phyloP scores from a whole-genome alignment of 2,113 vertebrate species.

The Drymodes brunneopygia region DNA sequence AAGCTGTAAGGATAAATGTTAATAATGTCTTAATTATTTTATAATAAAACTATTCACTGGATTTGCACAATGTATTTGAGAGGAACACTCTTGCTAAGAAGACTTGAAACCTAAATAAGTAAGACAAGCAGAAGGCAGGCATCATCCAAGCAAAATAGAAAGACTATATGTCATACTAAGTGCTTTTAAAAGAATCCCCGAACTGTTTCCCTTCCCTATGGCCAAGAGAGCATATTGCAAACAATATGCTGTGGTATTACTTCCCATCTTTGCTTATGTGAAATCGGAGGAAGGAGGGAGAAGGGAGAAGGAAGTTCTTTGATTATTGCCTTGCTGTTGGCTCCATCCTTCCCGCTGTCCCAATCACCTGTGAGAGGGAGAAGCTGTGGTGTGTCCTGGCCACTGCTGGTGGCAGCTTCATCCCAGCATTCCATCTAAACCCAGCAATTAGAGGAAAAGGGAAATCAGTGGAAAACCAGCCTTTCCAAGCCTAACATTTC shows the following conservation, averaged over 20 bases:
- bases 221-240: slow-evolving; percentile 58
- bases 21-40: slow-evolving; percentile 25
- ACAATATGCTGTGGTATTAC: slow-evolving; percentile 39
- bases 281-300: background rate
- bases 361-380: rapidly evolving
- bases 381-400: background rate
- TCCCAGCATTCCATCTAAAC: background rate
- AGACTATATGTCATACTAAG: slow-evolving; percentile 33
- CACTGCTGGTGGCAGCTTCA: rapidly evolving
- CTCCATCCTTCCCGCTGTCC: background rate
- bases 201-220: slow-evolving; percentile 46
- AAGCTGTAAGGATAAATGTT: background rate
- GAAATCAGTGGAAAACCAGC: background rate
- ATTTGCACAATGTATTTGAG: slow-evolving; percentile 1
- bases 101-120: slow-evolving; percentile 39
- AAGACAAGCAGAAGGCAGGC: slow-evolving; percentile 46
- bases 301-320: background rate
- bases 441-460: background rate
- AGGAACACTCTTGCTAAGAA: background rate
- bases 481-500: background rate
- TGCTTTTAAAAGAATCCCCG: slow-evolving; percentile 47
- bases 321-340: background rate
- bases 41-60: background rate
- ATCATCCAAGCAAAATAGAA: slow-evolving; percentile 44
- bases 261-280: slow-evolving; percentile 50